phyloP scores from a whole-genome alignment of 1,140 invertebrate genomes.

The Agrypnia vestita region DNA sequence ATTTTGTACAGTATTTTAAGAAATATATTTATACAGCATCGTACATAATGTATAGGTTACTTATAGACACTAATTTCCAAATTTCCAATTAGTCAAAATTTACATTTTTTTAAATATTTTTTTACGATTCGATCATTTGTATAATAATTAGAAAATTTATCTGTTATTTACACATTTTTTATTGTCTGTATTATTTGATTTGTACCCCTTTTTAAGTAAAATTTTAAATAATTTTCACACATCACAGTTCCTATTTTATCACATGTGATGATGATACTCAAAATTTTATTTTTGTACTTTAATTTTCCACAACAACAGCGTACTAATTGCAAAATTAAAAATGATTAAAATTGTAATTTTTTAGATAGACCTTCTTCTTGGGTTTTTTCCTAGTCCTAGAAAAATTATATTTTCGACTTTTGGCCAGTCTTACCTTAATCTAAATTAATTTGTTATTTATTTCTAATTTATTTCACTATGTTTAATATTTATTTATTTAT shows the following conservation, averaged over 20 bases:
- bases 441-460: neutral
- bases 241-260: too few relatives aligned
- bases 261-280: too few relatives aligned
- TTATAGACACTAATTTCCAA: too few relatives aligned
- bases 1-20: too few relatives aligned
- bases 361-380: neutral
- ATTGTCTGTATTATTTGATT: constrained; percentile 11
- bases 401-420: constrained; percentile 27
- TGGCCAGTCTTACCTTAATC: constrained; percentile 29
- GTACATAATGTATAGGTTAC: too few relatives aligned
- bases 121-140: constrained; percentile 30
- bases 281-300: too few relatives aligned
- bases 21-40: too few relatives aligned
- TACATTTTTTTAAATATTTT: constrained; percentile 18
- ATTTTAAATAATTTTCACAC: neutral
- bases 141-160: neutral
- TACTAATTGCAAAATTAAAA: too few relatives aligned
- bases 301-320: too few relatives aligned
- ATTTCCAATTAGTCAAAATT: constrained; percentile 16
- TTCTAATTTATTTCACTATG: neutral
- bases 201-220: constrained; percentile 1
- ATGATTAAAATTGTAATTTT: too few relatives aligned
- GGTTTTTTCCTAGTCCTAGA: constrained; percentile 29
- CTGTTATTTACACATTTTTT: neutral
- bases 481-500: constrained; percentile 23